Evolutionary conservation across 2,797 vertebrate genomes (phyloP), one percentile per base, ranked within the genome.

Genomic region (Catharus ustulatus): DNA sequence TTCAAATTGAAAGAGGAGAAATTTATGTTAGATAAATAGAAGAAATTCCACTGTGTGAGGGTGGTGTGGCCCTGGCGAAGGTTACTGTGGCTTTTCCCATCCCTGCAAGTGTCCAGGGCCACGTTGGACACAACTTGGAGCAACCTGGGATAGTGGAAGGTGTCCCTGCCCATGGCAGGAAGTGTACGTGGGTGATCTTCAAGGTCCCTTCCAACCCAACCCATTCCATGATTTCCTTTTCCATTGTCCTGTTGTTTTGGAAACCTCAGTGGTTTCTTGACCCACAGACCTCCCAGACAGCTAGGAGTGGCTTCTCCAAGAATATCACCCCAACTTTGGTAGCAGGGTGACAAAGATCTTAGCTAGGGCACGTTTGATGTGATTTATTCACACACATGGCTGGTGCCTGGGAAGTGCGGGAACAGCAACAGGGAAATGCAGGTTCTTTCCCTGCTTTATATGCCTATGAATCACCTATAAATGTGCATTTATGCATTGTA

Each of bases 341-440:
- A 58, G 30, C 36, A 68, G 43, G 15, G 15, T 59, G 30, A 42
- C 30, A 29, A 30, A 29, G 30, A 29, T 42, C 45, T 58, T 49
- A 18, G 30, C 36, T 68, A 24, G 36, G 20, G 8, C 15, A 24
- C 42, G 20, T 42, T 34, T 24, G 30, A 42, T 68, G 30, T 49
- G 36, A 29, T 30, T 68, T 69, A 30, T 69, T 69, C 26, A 45
- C 36, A 24, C 10, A 8, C 36, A 10, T 69, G 24, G 24, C 54
- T 59, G 45, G 15, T 68, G 54, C 30, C 68, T 38, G 58, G 49
- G 32, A 29, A 1, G 1, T 5, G 23, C 29, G 21, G 16, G 42
- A n/a, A 10, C 42, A 72, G 0, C 23, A 2, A 26, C 1, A 8
- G 34, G 32, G 52, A 63, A 51, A 16, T 13, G 52, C 1, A 2